Base-by-base conservation (phyloP, 2,888 invertebrate species). In the Melinopterus prodromus region DNA sequence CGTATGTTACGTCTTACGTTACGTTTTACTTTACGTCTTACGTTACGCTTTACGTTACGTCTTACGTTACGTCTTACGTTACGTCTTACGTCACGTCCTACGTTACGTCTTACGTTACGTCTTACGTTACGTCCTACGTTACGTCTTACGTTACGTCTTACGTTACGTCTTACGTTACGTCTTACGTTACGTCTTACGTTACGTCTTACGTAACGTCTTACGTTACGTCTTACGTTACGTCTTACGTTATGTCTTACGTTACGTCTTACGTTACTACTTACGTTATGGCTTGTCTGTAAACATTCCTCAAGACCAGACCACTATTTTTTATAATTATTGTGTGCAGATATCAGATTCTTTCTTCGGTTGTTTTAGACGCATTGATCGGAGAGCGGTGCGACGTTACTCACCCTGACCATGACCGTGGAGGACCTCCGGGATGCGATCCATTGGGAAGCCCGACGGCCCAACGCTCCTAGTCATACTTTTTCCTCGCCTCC, bases 401-500 rank as follows among this genome's bases (percentile, higher is more conserved):
- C 90, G 85, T 88, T 89, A 85, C 88, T 89, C 85, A 84, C 84
- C 37, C 83, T 82, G 7, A 85, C 84, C 79, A 81, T 78, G 72
- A 83, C 85, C 38, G 84, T 85, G 71, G 87, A 87, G 71, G 86
- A 83, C 79, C 88, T 85, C 84, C 87, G 84, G 79, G 87, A 85
- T 76, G 87, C 84, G 74, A 88, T 86, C 88, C 88, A 88, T 75
- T 87, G 86, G 70, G 86, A 87, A 80, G 87, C 87, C 81, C 86
- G 86, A 80, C 86, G 88, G 85, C 87, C 88, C 81, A 87, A 86
- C 89, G 92, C 91, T 84, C 92, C 92, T 91, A 94, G 94, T 95
- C 95, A 95, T 92, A 95, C 95, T 90, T 95, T 95, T 89, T 95
- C 95, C 90, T 95, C 95, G 85, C 93, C 94, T 84, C 93, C 91